Percentiles rank a stretch among this genome's conserved stretches.
Evolutionary conservation across 2,113 vertebrate species (phyloP).

Genomic region (Aix galericulata): DNA sequence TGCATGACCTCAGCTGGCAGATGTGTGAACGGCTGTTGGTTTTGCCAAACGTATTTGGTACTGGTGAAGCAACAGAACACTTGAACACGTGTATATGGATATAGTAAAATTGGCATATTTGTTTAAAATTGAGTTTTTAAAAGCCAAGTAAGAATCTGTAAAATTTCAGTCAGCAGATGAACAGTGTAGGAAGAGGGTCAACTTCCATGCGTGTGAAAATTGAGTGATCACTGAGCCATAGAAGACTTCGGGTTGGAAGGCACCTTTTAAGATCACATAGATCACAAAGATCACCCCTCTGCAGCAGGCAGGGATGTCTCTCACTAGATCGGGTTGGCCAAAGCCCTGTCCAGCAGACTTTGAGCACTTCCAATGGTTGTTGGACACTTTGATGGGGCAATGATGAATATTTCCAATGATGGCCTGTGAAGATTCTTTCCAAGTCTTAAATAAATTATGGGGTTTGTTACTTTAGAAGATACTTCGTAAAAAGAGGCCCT

Average conservation of each 20-base stretch:
- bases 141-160: background rate
- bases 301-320: background rate
- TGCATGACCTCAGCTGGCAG: rapidly evolving
- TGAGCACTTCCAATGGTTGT: too few relatives aligned
- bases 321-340: background rate
- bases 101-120: background rate
- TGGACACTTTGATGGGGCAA: too few relatives aligned
- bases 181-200: background rate
- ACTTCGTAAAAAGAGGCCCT: background rate
- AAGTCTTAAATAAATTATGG: background rate
- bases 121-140: background rate
- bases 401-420: background rate
- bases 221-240: background rate
- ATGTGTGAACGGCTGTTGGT: rapidly evolving
- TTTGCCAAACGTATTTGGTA: background rate
- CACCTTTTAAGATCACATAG: background rate
- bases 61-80: background rate
- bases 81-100: background rate
- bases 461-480: background rate
- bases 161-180: background rate
- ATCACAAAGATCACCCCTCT: too few relatives aligned
- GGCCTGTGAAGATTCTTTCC: background rate
- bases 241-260: background rate
- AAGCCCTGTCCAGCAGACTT: too few relatives aligned
- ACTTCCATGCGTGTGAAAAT: background rate